A percentile compares a stretch with the other conserved stretches of the same genome.
These are phyloP conservation scores for Troides helena DNA, from an alignment of 2,888 invertebrate genomes.

Conservation along the genomic window DNA sequence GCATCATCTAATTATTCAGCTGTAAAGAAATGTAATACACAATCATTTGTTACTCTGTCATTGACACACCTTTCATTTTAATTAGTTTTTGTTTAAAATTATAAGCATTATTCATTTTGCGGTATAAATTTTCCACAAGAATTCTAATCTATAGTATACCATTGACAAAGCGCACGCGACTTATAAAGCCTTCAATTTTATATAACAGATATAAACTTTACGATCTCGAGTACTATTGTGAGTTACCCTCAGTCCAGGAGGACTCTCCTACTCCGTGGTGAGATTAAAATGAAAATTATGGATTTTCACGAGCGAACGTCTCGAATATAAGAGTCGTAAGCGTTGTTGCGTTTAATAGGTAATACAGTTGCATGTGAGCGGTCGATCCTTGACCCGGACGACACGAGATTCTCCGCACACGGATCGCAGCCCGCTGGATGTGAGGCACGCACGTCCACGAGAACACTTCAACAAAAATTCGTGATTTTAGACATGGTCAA, in stretches of 20 bases:
- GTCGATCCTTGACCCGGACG: constrained; percentile 64
- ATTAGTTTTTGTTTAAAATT: too few relatives aligned
- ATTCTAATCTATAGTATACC: too few relatives aligned
- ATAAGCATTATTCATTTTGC: too few relatives aligned
- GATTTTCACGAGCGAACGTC: constrained; percentile 37
- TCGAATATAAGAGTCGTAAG: constrained; percentile 37
- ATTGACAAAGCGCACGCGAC: too few relatives aligned
- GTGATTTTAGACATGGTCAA: not conserved
- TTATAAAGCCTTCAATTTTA: too few relatives aligned
- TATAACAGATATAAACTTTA: too few relatives aligned
- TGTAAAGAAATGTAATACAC: too few relatives aligned
- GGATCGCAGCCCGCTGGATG: constrained; percentile 40
- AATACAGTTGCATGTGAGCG: constrained; percentile 46
- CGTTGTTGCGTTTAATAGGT: constrained; percentile 48
- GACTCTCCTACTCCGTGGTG: not conserved
- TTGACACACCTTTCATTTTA: too few relatives aligned
- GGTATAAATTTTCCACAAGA: too few relatives aligned
- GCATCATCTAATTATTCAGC: too few relatives aligned
- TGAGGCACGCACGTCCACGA: constrained; percentile 7
- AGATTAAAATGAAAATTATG: constrained; percentile 38
- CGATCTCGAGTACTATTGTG: not conserved
- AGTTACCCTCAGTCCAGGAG: not conserved
- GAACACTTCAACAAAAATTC: not conserved
- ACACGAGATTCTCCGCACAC: constrained; percentile 54
- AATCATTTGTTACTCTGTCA: too few relatives aligned